Evolutionary conservation across 2,888 invertebrate species (phyloP).

Genomic region (Tyria jacobaeae): DNA sequence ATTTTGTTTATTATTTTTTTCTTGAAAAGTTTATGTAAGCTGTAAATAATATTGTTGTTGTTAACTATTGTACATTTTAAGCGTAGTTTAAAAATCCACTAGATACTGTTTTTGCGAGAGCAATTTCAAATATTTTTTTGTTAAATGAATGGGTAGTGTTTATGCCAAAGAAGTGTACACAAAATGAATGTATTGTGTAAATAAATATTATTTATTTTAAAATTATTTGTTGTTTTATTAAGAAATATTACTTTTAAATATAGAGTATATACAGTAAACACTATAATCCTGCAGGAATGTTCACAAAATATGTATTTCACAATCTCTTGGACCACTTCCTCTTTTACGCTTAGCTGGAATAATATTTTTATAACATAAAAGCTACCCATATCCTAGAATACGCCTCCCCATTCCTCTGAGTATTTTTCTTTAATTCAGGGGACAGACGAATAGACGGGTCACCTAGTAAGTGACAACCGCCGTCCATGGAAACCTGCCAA

Average conservation of each 20-base stretch:
- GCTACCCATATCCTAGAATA: too few relatives aligned
- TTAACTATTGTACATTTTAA: conserved; percentile 59
- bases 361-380: too few relatives aligned
- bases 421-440: too few relatives aligned
- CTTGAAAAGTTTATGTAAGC: conserved; percentile 58
- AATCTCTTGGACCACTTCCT: too few relatives aligned
- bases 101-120: conserved; percentile 77
- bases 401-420: too few relatives aligned
- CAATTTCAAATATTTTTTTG: conserved; percentile 67
- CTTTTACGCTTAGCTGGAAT: too few relatives aligned
- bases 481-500: too few relatives aligned
- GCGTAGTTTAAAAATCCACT: conserved; percentile 49
- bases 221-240: conserved; percentile 14
- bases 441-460: too few relatives aligned
- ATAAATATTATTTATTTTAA: conserved; percentile 63
- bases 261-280: too few relatives aligned
- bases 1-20: conserved; percentile 59
- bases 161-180: conserved; percentile 84
- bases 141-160: conserved; percentile 73
- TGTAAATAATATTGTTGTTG: conserved; percentile 67
- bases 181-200: conserved; percentile 72
- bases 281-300: too few relatives aligned
- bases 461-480: too few relatives aligned
- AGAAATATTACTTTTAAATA: neutral
- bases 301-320: too few relatives aligned